Conservation (phyloP, 2,888 invertebrate species). For the Cephonodes hylas region DNA sequence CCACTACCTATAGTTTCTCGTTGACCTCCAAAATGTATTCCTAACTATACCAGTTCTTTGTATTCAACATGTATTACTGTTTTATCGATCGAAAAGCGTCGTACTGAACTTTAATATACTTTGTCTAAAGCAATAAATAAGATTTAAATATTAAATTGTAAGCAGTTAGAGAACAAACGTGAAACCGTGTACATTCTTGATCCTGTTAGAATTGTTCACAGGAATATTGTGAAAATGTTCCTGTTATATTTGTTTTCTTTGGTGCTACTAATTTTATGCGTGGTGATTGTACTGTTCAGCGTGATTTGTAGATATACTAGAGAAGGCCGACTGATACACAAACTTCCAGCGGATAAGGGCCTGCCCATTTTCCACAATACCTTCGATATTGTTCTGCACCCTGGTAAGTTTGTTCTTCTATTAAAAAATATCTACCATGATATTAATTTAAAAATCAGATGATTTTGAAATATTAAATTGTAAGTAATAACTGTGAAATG, state of each 20-base stretch:
- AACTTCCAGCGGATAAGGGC: conserved; percentile 50
- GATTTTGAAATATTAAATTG: neutral
- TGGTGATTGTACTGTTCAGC: conserved; percentile 9
- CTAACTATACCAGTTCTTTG: neutral
- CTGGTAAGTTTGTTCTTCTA: conserved; percentile 22
- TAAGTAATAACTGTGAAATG: too few species aligned
- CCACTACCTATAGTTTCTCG: too few species aligned
- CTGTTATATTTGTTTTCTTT: neutral
- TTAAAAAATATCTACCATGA: too few species aligned
- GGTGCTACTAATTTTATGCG: neutral
- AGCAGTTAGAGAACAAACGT: neutral
- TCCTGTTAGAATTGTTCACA: neutral
- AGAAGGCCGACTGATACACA: conserved; percentile 33
- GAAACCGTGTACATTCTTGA: neutral
- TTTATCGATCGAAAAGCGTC: neutral
- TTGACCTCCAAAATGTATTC: neutral
- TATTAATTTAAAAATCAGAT: too few species aligned
- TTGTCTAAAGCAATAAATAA: too few species aligned
- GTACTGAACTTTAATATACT: neutral
- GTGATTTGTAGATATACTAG: conserved; percentile 18
- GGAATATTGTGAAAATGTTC: neutral
- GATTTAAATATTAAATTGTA: too few species aligned
- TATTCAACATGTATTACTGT: neutral
- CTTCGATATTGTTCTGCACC: conserved; percentile 31
- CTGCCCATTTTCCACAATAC: conserved; percentile 45